Evolutionary conservation across 2,888 invertebrate genomes (phyloP).

Genomic region (Serrognathus titanus): DNA sequence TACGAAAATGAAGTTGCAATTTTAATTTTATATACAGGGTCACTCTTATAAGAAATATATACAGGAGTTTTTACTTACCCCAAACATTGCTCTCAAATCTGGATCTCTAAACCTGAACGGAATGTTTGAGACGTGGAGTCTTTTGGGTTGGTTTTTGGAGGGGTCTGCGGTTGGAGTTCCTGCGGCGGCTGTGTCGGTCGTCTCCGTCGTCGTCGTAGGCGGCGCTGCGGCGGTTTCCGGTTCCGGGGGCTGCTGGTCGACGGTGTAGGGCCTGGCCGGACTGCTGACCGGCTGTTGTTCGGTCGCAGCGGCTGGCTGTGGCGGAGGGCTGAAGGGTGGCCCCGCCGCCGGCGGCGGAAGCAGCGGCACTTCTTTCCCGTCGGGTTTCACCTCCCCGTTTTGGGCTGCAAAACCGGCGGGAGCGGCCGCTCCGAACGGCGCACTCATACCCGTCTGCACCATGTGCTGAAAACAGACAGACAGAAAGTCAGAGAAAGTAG

Average conservation of each 20-base stretch:
- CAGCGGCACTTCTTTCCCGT: constrained; percentile 50
- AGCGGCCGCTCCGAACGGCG: constrained; percentile 66
- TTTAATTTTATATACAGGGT: too few relatives aligned
- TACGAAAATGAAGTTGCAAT: too few relatives aligned
- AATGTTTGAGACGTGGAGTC: constrained; percentile 99
- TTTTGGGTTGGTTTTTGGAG: constrained; percentile 79
- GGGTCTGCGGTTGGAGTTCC: constrained; percentile 46
- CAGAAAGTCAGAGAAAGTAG: not conserved
- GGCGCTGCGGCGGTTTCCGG: constrained; percentile 30
- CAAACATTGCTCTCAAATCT: constrained; percentile 96
- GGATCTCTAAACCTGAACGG: constrained; percentile 99
- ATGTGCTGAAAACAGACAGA: constrained; percentile 72
- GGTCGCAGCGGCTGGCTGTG: constrained; percentile 45
- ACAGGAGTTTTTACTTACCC: constrained; percentile 66
- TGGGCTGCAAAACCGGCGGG: constrained; percentile 55
- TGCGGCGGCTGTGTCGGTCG: constrained; percentile 24
- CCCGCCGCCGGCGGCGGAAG: constrained; percentile 51
- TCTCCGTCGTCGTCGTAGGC: constrained; percentile 34
- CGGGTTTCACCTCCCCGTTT: constrained; percentile 50
- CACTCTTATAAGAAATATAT: too few relatives aligned
- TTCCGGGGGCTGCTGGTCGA: constrained; percentile 24
- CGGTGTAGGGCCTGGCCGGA: constrained; percentile 42
- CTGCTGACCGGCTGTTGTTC: constrained; percentile 49
- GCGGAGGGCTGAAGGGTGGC: constrained; percentile 46
- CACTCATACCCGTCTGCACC: constrained; percentile 88